A percentile compares a stretch with the other conserved stretches of the same genome.
Conservation (phyloP, 2,113 vertebrate genomes). For the Brachyhypopomus occidentalis region DNA sequence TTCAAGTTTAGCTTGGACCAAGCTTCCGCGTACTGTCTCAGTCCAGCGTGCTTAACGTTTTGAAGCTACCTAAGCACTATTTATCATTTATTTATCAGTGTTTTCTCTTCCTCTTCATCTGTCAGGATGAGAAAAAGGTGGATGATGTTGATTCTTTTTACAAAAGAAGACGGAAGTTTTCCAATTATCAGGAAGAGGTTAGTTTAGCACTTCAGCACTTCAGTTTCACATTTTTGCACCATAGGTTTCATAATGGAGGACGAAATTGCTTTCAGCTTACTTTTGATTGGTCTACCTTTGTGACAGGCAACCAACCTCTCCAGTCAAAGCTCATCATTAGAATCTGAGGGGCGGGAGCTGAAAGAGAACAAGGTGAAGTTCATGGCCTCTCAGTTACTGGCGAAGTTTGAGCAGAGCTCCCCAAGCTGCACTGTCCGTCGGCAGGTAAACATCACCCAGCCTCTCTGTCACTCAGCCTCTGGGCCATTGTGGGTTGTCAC, state of each 20-base stretch:
- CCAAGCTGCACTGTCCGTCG: constrained; percentile 72
- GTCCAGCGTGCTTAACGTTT: not conserved
- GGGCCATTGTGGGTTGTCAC: not conserved
- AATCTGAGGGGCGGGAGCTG: constrained; percentile 65
- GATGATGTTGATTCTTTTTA: constrained; percentile 82
- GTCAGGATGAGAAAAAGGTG: constrained; percentile 81
- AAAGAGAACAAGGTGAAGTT: constrained; percentile 94
- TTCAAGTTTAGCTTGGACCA: constrained; percentile 6
- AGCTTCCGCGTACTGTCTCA: not conserved
- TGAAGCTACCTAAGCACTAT: not conserved
- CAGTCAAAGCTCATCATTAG: constrained; percentile 63
- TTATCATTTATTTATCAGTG: constrained; percentile 12
- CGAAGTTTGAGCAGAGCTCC: constrained; percentile 89
- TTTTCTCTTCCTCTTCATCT: constrained; percentile 17
- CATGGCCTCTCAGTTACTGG: constrained; percentile 89
- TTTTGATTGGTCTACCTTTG: constrained; percentile 24
- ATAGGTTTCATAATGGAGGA: not conserved
- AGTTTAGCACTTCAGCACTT: constrained; percentile 55
- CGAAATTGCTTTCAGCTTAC: not conserved
- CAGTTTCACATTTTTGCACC: not conserved
- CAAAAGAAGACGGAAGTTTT: constrained; percentile 86
- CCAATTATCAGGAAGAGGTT: constrained; percentile 84
- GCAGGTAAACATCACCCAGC: constrained; percentile 76
- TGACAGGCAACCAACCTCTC: constrained; percentile 76
- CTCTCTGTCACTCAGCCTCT: not conserved